Evolutionary conservation across 2,888 invertebrate species (phyloP).

Genomic region (Amaurobius ferox): DNA sequence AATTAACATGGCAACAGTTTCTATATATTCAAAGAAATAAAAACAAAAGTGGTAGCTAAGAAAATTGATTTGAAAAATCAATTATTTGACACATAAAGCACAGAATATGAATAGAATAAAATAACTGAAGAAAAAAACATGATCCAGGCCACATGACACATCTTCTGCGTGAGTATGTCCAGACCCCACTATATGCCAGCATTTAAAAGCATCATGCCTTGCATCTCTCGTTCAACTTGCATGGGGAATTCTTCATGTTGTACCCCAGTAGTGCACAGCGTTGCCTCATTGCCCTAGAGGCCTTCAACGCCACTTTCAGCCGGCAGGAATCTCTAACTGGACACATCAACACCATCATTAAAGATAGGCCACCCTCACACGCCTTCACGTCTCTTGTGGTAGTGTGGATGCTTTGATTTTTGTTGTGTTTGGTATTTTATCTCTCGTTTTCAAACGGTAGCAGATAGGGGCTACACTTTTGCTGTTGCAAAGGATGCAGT

Average conservation of each 20-base stretch:
- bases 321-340: slow-evolving; percentile 67
- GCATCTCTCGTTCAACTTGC: slow-evolving; percentile 3
- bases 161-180: slow-evolving; percentile 52
- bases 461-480: slow-evolving; percentile 61
- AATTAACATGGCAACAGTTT: neutral
- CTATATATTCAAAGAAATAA: too few relatives aligned
- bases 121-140: slow-evolving; percentile 3
- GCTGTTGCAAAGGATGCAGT: slow-evolving; percentile 55
- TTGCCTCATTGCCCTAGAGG: slow-evolving; percentile 30
- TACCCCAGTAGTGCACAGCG: slow-evolving; percentile 26
- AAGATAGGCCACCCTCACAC: slow-evolving; percentile 57
- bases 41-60: neutral
- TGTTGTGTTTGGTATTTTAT: slow-evolving; percentile 19
- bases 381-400: slow-evolving; percentile 68
- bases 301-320: slow-evolving; percentile 36
- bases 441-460: slow-evolving; percentile 57
- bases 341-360: slow-evolving; percentile 65
- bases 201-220: slow-evolving; percentile 15
- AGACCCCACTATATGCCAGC: slow-evolving; percentile 54
- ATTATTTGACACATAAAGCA: slow-evolving; percentile 24
- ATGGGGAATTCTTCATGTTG: slow-evolving; percentile 9
- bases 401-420: slow-evolving; percentile 65
- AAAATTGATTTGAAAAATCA: neutral
- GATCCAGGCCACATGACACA: slow-evolving; percentile 52
- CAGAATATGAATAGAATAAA: slow-evolving; percentile 7